These are phyloP conservation scores for Nymphalis c-album DNA, from an alignment of 2,888 invertebrate genomes.

Conservation along the genomic window DNA sequence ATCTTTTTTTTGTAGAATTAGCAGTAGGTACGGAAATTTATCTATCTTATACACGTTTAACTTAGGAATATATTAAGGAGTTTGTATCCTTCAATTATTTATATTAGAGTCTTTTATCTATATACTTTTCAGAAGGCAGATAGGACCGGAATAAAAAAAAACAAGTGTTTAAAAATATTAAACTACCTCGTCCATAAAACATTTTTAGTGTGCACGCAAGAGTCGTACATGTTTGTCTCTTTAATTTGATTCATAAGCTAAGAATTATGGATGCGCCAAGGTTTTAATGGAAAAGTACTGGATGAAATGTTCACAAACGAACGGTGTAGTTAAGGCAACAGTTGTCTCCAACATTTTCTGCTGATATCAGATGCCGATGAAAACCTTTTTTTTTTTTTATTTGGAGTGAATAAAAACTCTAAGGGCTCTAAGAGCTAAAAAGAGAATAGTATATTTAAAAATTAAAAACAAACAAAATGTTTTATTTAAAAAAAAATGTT, in stretches of 20 bases:
- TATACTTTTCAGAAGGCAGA: too few species aligned
- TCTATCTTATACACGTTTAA: too few species aligned
- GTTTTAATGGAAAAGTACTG: slow-evolving; percentile 70
- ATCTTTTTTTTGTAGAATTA: too few species aligned
- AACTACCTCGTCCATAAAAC: not conserved
- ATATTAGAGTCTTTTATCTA: too few species aligned
- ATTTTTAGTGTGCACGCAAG: slow-evolving; percentile 10
- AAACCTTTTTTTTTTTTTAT: not conserved
- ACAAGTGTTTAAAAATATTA: not conserved
- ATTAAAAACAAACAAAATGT: not conserved
- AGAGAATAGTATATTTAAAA: not conserved
- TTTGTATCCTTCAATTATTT: too few species aligned
- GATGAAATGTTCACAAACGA: slow-evolving; percentile 59
- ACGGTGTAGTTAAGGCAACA: slow-evolving; percentile 43
- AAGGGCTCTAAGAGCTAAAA: not conserved
- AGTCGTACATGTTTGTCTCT: slow-evolving; percentile 8
- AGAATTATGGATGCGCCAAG: slow-evolving; percentile 49
- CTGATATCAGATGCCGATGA: not conserved
- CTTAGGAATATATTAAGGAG: too few species aligned
- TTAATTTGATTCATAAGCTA: slow-evolving; percentile 39
- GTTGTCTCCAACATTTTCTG: slow-evolving; percentile 54
- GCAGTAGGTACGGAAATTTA: too few species aligned
- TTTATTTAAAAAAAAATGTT: not conserved
- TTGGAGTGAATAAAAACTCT: too few species aligned
- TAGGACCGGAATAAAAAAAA: not conserved